phyloP scores from a whole-genome alignment of 2,113 vertebrate genomes.

The Corvus moneduloides region DNA sequence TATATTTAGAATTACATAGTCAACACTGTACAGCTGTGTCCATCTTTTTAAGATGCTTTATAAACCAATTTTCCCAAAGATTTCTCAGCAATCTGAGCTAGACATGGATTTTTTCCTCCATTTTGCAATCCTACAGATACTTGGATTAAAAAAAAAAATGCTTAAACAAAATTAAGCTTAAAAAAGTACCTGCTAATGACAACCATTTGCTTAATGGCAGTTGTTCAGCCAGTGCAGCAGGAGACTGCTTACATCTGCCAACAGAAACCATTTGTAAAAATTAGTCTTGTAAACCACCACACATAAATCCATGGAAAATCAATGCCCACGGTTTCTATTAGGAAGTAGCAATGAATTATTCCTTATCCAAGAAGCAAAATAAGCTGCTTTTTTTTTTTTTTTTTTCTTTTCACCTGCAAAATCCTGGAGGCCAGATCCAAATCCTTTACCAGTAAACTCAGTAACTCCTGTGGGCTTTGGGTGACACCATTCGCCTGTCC shows the following conservation, averaged over 20 bases:
- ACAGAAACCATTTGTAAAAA: not conserved
- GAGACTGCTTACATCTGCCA: not conserved
- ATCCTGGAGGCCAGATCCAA: not conserved
- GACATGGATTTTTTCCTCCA: not conserved
- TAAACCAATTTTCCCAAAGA: not conserved
- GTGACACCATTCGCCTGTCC: not conserved
- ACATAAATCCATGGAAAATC: not conserved
- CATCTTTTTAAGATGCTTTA: not conserved
- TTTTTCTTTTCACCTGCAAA: not conserved
- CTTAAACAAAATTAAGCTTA: not conserved
- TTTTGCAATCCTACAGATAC: not conserved
- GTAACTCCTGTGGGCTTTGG: not conserved
- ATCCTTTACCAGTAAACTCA: not conserved
- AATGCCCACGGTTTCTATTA: not conserved
- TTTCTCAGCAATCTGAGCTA: not conserved
- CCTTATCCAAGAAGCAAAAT: not conserved
- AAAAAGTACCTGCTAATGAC: not conserved
- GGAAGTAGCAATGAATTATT: not conserved
- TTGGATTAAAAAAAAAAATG: not conserved
- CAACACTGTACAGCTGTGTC: not conserved
- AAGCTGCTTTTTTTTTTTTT: not conserved
- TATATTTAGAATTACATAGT: not conserved
- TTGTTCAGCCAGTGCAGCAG: not conserved
- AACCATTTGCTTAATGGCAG: not conserved
- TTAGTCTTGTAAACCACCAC: not conserved